Evolutionary conservation across 2,888 invertebrate genomes (phyloP).

Genomic region (Drosophila setosimentum): DNA sequence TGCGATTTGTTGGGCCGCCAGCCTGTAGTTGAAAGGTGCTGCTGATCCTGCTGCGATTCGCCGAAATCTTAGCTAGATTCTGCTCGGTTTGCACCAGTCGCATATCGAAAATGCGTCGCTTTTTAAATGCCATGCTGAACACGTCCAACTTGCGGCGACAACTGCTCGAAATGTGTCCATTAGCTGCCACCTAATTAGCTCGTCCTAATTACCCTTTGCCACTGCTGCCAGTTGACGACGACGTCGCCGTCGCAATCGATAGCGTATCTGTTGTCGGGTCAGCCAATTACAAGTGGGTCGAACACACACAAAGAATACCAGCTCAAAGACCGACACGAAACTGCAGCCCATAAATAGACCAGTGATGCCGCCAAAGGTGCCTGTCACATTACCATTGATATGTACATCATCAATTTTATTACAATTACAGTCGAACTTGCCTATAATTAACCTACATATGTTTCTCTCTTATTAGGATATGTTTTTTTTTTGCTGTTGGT

Average conservation of each 20-base stretch:
- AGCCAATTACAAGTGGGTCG: constrained; percentile 81
- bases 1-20: not conserved
- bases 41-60: constrained; percentile 9
- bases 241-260: constrained; percentile 54
- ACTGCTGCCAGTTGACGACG: constrained; percentile 28
- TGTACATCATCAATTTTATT: constrained; percentile 20
- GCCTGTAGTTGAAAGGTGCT: not conserved
- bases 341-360: constrained; percentile 90
- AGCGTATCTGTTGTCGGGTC: constrained; percentile 69
- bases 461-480: not conserved
- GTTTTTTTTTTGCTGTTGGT: not conserved
- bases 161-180: constrained; percentile 33
- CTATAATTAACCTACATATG: not conserved
- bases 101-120: constrained; percentile 70
- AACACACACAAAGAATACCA: constrained; percentile 85
- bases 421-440: constrained; percentile 2
- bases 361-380: constrained; percentile 89
- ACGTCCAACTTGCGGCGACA: not conserved
- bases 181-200: constrained; percentile 35
- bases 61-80: constrained; percentile 4
- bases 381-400: constrained; percentile 82
- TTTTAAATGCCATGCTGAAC: constrained; percentile 62
- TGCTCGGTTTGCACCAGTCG: constrained; percentile 60
- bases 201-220: constrained; percentile 52
- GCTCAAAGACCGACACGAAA: constrained; percentile 88